These are phyloP conservation scores for Eurystomus gularis DNA, from an alignment of 2,113 vertebrate genomes.

Conservation along the genomic window DNA sequence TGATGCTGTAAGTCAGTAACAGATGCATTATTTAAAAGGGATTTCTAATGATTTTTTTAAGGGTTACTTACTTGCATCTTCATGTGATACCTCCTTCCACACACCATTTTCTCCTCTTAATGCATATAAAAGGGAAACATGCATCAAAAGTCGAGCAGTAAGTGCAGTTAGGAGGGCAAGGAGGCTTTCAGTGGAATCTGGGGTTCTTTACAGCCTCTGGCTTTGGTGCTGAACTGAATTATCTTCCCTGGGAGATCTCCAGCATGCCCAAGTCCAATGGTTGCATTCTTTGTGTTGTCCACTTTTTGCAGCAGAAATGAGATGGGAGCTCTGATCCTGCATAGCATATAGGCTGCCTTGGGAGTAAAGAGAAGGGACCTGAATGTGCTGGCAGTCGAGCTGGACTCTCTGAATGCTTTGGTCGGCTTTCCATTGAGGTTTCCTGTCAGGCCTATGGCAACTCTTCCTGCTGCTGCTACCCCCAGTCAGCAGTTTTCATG, in stretches of 20 bases:
- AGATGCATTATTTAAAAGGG: not conserved
- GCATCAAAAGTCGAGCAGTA: not conserved
- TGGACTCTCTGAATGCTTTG: not conserved
- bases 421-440: not conserved
- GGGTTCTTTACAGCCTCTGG: not conserved
- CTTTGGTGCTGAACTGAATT: not conserved
- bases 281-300: not conserved
- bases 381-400: not conserved
- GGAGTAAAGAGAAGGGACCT: not conserved
- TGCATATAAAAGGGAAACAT: not conserved
- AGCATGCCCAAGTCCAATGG: not conserved
- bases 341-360: not conserved
- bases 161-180: not conserved
- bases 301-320: not conserved
- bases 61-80: not conserved
- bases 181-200: not conserved
- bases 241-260: not conserved
- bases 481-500: not conserved
- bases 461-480: not conserved
- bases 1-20: accelerated
- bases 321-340: not conserved
- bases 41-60: accelerated
- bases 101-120: not conserved
- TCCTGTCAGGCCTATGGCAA: not conserved
- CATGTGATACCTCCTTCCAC: not conserved